A percentile compares a stretch with the other conserved stretches of the same genome.
These are phyloP conservation scores for Lacerta viridis DNA, from an alignment of 2,797 vertebrate genomes.

Conservation along the genomic window DNA sequence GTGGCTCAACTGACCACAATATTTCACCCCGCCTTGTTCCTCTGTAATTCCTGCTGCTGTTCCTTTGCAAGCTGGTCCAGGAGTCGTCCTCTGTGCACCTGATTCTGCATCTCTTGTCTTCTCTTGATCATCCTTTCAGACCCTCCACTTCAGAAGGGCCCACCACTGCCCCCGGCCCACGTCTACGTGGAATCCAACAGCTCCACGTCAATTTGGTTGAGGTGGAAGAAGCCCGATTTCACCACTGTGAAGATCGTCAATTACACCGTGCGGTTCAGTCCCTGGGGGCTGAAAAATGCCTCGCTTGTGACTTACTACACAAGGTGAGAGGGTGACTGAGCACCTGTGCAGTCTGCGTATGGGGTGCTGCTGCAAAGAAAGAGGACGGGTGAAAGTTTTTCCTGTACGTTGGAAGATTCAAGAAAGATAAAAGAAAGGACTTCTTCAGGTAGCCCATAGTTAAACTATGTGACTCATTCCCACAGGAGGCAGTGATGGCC, in stretches of 20 bases:
- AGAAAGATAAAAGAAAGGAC: no score
- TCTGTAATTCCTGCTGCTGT: no score
- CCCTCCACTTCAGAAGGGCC: conserved; percentile 83
- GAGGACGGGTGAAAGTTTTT: no score
- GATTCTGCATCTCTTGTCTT: neutral
- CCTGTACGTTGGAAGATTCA: no score
- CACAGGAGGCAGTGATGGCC: no score
- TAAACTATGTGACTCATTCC: no score
- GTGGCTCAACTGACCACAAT: no score
- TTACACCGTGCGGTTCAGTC: conserved; percentile 96
- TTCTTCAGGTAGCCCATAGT: no score
- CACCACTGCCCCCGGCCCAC: conserved; percentile 90
- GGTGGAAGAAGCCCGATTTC: conserved; percentile 95
- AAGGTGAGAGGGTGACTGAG: conserved; percentile 82
- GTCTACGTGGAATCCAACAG: conserved; percentile 92
- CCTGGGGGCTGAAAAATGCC: conserved; percentile 91
- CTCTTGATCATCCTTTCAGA: conserved; percentile 60
- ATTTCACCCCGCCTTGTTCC: no score
- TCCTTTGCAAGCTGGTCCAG: neutral
- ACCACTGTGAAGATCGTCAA: conserved; percentile 92
- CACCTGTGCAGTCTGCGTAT: neutral
- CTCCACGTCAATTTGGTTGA: conserved; percentile 94
- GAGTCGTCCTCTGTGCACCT: neutral
- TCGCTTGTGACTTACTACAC: conserved; percentile 94
- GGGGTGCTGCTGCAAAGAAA: no score